Evolutionary conservation across 2,113 vertebrate species (phyloP), one percentile per base, ranked within the genome.

Genomic region (Ceyx cyanopectus): DNA sequence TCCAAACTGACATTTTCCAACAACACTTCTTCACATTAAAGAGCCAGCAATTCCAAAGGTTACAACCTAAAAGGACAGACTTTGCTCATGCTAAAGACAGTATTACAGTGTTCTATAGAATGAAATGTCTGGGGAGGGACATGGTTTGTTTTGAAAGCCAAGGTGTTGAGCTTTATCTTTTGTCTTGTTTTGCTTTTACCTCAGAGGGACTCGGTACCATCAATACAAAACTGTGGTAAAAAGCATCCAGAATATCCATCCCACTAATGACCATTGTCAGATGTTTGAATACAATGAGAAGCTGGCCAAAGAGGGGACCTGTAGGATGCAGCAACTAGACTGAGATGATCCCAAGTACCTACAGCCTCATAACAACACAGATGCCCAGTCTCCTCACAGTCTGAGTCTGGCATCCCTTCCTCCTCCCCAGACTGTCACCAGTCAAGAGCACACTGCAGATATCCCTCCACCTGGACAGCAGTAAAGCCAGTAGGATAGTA

Each of bases 281-380:
- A 24, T 43, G 16, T 6, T 18, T 45, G 23, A n/a, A 29, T 6
- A 10, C 0, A 9, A 26, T 0, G 19, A 65, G 40, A 23, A 23
- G 23, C 0, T 30, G 32, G 51, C 14, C 60, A 50, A 45, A 77
- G 13, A 8, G 4, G 10, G 9, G 17, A 26, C 11, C n/a, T 57
- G 26, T 10, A 53, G 67, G 40, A 65, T 60, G 34, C 21, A 7
- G 34, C 6, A 23, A 21, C n/a, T 20, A 15, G 12, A 27, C 8
- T 56, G 23, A 54, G 22, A 9, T 0, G 1, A 29, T 6, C 21
- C 4, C 2, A 6, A 81, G 34, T 34, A 32, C 8, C 51, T 54
- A 20, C 18, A 46, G 41, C 12, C 75, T 32, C 48, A 22, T 34
- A 37, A 7, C 24, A 81, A 17, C 30, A 53, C 40, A 66, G 17